Base-by-base conservation (phyloP, 2,113 vertebrate genomes). In the Triplophysa siluroides region DNA sequence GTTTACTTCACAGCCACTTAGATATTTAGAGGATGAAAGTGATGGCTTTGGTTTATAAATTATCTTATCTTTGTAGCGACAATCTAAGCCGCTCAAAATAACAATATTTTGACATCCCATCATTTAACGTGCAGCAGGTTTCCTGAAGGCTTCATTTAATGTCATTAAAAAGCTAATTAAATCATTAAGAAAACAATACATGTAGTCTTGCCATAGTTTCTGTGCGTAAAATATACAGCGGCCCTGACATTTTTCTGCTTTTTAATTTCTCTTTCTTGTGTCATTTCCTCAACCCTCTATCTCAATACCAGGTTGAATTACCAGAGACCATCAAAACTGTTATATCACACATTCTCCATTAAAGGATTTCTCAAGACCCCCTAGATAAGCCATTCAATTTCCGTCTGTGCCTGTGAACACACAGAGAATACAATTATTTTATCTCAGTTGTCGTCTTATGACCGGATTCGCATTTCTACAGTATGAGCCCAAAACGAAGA, bases 381-480 rank as follows among this genome's bases (percentile, higher is more conserved):
- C 13, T 43, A 86, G 86, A 86, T 88, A 85, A 89, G 83, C 85
- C 80, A 80, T 77, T 77, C 85, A 86, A 81, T 86, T 88, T 52
- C 69, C 50, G 58, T 63, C 80, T 76, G 72, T 83, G 38, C 43
- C 72, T 73, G 50, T 47, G 76, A 87, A 81, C 78, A 84, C 85
- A 83, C 81, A 2, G 81, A 87, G 87, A 84, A 75, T 76, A 79
- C 61, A 81, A 77, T 69, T 71, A 71, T 80, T 83, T 75, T 78
- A 85, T 87, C 76, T 79, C 71, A 85, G 54, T 85, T 85, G 73
- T 79, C 66, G 84, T 84, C 85, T 81, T 87, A 89, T 79, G 61
- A 58, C 80, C 47, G 69, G 85, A 88, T 90, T 82, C 67, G 78
- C 38, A 67, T 78, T 81, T 85, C 79, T 86, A 62, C 19, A 80